Evolutionary conservation across 2,113 vertebrate genomes (phyloP).

Genomic region (Myrmophylax atrothorax): DNA sequence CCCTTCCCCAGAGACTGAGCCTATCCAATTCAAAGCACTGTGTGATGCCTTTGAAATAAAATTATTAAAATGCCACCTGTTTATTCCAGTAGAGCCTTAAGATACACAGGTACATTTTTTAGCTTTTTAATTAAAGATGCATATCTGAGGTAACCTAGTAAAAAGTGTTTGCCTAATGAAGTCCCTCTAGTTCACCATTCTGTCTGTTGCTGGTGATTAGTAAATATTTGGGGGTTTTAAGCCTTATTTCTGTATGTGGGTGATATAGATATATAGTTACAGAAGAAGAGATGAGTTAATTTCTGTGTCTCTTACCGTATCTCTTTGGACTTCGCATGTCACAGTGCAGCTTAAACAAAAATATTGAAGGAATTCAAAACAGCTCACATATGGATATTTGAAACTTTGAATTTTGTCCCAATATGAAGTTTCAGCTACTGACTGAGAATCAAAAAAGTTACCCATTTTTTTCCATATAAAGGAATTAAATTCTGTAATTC

Average conservation of each 20-base stretch:
- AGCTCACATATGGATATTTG: background rate
- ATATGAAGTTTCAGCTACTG: background rate
- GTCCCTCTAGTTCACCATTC: background rate
- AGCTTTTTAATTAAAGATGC: slow-evolving; percentile 36
- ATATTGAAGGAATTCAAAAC: background rate
- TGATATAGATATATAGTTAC: background rate
- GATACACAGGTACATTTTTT: background rate
- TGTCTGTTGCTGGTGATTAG: background rate
- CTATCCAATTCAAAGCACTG: background rate
- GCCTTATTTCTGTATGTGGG: background rate
- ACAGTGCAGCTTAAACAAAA: background rate
- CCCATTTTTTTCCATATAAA: background rate
- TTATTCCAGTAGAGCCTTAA: background rate
- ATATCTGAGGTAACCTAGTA: background rate
- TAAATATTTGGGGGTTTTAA: slow-evolving; percentile 1
- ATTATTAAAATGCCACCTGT: background rate
- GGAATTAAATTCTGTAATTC: background rate
- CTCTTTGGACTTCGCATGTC: background rate
- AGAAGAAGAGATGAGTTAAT: background rate
- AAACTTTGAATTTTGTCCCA: background rate
- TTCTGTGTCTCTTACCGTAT: background rate
- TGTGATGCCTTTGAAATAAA: background rate
- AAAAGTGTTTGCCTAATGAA: slow-evolving; percentile 32
- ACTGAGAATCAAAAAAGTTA: background rate
- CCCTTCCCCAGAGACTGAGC: background rate